Base-by-base conservation (phyloP, 2,113 vertebrate genomes). In the Hemiprocne comata region DNA sequence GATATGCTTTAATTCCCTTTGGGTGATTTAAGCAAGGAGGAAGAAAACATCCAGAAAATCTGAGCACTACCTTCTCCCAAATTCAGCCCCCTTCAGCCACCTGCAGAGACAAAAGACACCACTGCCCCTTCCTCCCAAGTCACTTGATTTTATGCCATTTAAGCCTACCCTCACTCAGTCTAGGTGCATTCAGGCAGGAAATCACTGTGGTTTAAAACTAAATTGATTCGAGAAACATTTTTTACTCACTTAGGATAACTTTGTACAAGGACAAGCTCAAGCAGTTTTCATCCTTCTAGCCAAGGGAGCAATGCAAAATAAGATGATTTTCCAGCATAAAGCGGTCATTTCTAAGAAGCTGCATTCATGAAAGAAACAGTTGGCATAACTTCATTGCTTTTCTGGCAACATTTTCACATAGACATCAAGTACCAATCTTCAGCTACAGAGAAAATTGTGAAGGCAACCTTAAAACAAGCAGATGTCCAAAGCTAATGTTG, bases 381-480 rank as follows among this genome's bases (percentile, higher is more conserved):
- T 96, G 95, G 92, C 86, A 62, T 67, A 64, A 85, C 66, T 83
- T 95, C 92, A 90, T 81, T 78, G 90, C 72, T 85, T 94, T 87
- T 90, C 93, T 95, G 96, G 96, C 94, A 96, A 71, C 48, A 2
- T 48, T 97, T 92, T 88, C 89, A 65, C 83, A 95, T 70, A 70
- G 87, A 79, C 86, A 94, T 92, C 88, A 95, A 95, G 93, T 85
- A 95, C 84, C 17, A 10, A 96, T 95, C 97, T 92, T 90, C 90
- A 94, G 92, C 92, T 87, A 92, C 80, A 86, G 58, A 87, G 88
- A 88, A 95, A 90, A 95, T 96, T 97, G 90, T 97, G 95, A 96
- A 95, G 91, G 86, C 83, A 96, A 95, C 89, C 95, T 96, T 89
- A 88, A 96, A 92, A 89, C 64, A 94, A 96, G 89, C 94, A 97